Conservation (phyloP, 2,113 vertebrate species). For the Hypanus sabinus region DNA sequence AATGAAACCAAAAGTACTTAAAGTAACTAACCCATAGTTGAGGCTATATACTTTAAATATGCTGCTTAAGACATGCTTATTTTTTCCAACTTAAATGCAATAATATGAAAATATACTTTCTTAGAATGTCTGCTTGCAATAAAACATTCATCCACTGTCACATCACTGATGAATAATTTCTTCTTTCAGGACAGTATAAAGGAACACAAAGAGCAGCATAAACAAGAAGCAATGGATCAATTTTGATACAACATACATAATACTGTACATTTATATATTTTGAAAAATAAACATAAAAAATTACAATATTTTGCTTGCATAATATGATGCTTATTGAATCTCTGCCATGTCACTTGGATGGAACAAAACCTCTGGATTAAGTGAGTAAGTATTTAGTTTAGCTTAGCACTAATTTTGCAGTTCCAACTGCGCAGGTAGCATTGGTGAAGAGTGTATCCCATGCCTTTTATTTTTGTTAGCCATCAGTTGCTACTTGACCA, state of each 20-base stretch:
- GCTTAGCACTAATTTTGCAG: background rate
- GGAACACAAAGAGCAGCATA: slow-evolving; percentile 60
- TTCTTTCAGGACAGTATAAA: slow-evolving; percentile 60
- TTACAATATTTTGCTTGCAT: background rate
- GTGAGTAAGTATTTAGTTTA: background rate
- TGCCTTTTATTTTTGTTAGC: background rate
- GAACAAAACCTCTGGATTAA: too few species aligned
- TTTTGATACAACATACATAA: background rate
- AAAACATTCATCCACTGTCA: background rate
- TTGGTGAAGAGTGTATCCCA: background rate
- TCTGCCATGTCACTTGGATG: background rate
- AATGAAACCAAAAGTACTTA: background rate
- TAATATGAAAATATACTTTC: background rate
- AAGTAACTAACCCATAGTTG: background rate
- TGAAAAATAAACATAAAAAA: slow-evolving; percentile 30
- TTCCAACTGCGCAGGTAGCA: background rate
- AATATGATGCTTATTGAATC: background rate
- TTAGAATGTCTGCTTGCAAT: background rate
- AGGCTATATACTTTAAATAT: background rate
- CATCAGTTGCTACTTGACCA: background rate
- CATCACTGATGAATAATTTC: slow-evolving; percentile 35
- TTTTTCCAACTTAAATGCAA: background rate
- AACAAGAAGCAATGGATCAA: slow-evolving; percentile 64
- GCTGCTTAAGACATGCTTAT: background rate
- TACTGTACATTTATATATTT: slow-evolving; percentile 17